Conservation (phyloP, 2,888 invertebrate species). For the Phyllotreta cruciferae region DNA sequence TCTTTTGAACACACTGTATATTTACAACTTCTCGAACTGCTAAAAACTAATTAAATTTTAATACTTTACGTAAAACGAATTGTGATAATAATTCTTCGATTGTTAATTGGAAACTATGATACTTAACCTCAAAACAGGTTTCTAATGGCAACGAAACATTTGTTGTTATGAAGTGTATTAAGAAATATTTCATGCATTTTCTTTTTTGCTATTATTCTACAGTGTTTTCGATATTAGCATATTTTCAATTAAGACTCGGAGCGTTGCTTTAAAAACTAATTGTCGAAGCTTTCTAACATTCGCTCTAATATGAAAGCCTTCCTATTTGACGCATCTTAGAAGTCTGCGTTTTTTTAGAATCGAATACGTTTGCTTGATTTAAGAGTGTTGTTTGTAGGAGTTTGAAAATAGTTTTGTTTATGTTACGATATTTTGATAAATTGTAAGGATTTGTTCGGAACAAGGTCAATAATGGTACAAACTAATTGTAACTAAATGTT, state of each 20-base stretch:
- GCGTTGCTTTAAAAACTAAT: conserved; percentile 32
- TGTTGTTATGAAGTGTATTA: neutral
- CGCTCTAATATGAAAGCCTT: conserved; percentile 37
- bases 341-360: conserved; percentile 36
- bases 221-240: too few species aligned
- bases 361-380: conserved; percentile 36
- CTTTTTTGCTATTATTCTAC: too few species aligned
- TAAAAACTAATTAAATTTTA: too few species aligned
- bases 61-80: neutral
- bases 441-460: neutral
- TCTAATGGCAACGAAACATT: neutral
- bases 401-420: neutral
- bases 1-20: too few species aligned
- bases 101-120: neutral
- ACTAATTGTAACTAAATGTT: too few species aligned
- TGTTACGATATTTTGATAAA: conserved; percentile 1
- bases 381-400: conserved; percentile 1
- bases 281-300: conserved; percentile 33
- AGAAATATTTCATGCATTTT: neutral
- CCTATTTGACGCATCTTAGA: conserved; percentile 41
- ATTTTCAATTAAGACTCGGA: conserved; percentile 1
- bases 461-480: neutral
- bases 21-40: too few species aligned
- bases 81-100: neutral
- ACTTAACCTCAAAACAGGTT: conserved; percentile 15